These are phyloP conservation scores for Sesia apiformis DNA, from an alignment of 2,888 invertebrate species.

Conservation along the genomic window DNA sequence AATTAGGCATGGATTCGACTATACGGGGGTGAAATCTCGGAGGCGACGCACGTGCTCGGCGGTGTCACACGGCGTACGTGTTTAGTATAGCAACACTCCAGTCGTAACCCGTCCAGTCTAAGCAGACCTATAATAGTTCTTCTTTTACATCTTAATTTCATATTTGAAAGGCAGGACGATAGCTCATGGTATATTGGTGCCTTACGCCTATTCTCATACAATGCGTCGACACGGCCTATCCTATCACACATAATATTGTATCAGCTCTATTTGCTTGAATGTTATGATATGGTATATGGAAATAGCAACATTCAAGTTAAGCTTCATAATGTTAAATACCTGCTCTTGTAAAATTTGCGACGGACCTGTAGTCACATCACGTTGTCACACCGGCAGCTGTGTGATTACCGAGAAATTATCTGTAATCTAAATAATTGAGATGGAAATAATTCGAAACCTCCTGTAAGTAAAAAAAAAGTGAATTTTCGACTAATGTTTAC, in stretches of 20 bases:
- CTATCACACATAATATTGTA: slow-evolving; percentile 18
- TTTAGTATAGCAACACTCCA: slow-evolving; percentile 27
- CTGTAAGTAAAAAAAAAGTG: too few species aligned
- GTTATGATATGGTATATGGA: neutral
- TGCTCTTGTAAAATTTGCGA: too few species aligned
- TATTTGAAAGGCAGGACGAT: slow-evolving; percentile 3
- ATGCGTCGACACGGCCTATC: slow-evolving; percentile 21
- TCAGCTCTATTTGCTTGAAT: neutral
- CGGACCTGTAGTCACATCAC: too few species aligned
- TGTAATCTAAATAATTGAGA: too few species aligned
- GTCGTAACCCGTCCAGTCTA: slow-evolving; percentile 29
- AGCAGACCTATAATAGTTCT: slow-evolving; percentile 24
- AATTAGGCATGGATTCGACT: slow-evolving; percentile 45
- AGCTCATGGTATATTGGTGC: slow-evolving; percentile 24
- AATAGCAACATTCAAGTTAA: neutral
- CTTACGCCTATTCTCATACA: slow-evolving; percentile 20
- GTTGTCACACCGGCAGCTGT: too few species aligned
- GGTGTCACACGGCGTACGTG: slow-evolving; percentile 50
- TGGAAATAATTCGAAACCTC: too few species aligned
- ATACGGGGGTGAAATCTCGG: slow-evolving; percentile 31
- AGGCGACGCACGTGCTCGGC: slow-evolving; percentile 44
- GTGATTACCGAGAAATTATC: too few species aligned
- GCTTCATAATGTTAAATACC: neutral
- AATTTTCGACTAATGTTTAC: too few species aligned
- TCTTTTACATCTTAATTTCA: slow-evolving; percentile 9